Evolutionary conservation across 53 echinoderm and acorn worm genomes (phyloP), one percentile per base, ranked within the genome.

Genomic region (Paracentrotus lividus): DNA sequence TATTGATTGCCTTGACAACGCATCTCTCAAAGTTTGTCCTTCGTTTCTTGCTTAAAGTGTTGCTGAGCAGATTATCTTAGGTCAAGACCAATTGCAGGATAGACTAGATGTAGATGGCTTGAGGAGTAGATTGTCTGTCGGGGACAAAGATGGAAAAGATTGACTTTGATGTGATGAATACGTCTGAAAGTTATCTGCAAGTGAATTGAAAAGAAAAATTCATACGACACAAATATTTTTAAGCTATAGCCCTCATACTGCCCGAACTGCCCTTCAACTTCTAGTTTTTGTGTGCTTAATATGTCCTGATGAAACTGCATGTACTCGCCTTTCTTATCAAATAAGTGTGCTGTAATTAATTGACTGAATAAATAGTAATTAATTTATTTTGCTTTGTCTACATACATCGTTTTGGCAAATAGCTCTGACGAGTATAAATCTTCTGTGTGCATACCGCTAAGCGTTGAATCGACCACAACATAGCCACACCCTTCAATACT

Each of bases 31-130:
- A 47, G 47, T n/a, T 81, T 47, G 81, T 81, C 81, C 81, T 81
- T 81, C 49, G 81, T 81, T 81, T 81, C 81, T 27, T 24, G 47
- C 81, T 81, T 47, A 43, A 81, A 81, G 81, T 81, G 81, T n/a
- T 81, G 45, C 47, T 81, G 81, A 81, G 44, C 47, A 5, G 81
- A 81, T 81, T 81, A 81, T 81, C n/a, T 10, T n/a, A 47, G 81
- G 81, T 81, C 81, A 81, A 81, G 81, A 81, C 8, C 47, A 47
- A 81, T 45, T 34, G 47, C 9, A 52, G 47, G 81, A 14, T n/a
- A n/a, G n/a, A n/a, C n/a, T n/a, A n/a, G n/a, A n/a, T n/a, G n/a
- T 44, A 81, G 81, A 81, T 81, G 81, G 36, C 40, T 38, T 2
- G 72, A 20, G 45, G 81, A 34, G 8, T 47, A 47, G 47, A 76